phyloP scores from a whole-genome alignment of 2,797 vertebrate genomes.

The Clarias pachynema region DNA sequence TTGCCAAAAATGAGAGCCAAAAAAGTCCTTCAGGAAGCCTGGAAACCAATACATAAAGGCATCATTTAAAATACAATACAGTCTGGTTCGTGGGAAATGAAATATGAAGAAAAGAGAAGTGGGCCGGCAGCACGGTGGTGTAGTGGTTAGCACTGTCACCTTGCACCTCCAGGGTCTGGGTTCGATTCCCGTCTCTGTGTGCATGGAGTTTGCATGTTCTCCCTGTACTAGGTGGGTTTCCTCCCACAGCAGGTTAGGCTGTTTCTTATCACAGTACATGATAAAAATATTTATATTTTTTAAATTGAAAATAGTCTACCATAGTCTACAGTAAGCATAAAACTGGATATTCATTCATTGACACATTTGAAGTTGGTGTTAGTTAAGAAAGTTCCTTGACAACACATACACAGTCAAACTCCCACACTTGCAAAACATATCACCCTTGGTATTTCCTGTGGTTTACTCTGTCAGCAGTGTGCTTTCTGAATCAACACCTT shows the following conservation, averaged over 20 bases:
- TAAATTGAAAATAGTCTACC: neutral
- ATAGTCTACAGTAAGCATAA: neutral
- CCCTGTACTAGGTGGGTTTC: too few relatives aligned
- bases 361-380: constrained; percentile 41
- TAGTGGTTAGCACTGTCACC: too few relatives aligned
- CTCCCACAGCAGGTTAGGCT: neutral
- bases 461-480: constrained; percentile 48
- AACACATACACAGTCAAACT: constrained; percentile 36
- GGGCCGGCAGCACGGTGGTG: too few relatives aligned
- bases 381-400: constrained; percentile 60
- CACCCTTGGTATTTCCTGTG: constrained; percentile 38
- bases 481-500: constrained; percentile 45
- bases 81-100: too few relatives aligned
- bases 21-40: too few relatives aligned
- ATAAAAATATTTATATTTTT: neutral
- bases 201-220: too few relatives aligned
- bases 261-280: neutral
- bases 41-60: too few relatives aligned
- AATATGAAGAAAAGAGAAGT: too few relatives aligned
- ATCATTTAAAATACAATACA: too few relatives aligned
- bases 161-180: too few relatives aligned
- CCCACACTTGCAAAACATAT: constrained; percentile 15
- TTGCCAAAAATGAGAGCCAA: too few relatives aligned
- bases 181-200: too few relatives aligned
- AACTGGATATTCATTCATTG: neutral